phyloP scores from a whole-genome alignment of 2,113 vertebrate genomes.

The Centrocercus urophasianus region DNA sequence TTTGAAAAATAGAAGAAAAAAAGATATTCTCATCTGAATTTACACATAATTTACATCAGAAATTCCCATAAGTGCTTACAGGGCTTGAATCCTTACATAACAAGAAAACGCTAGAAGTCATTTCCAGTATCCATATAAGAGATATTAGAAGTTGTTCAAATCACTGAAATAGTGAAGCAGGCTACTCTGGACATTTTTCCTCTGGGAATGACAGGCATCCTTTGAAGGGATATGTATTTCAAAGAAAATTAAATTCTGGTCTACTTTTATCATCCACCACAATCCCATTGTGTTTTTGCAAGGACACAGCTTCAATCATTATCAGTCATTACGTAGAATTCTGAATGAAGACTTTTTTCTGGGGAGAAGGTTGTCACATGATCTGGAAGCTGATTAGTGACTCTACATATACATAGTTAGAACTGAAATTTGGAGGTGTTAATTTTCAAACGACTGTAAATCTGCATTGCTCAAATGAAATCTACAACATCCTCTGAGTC shows the following conservation, averaged over 20 bases:
- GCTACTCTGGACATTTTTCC: constrained; percentile 29
- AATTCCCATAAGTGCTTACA: not conserved
- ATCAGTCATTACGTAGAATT: not conserved
- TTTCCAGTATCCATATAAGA: constrained; percentile 4
- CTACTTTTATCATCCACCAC: constrained; percentile 18
- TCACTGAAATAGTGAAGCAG: not conserved
- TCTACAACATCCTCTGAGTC: not conserved
- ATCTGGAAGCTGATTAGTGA: not conserved
- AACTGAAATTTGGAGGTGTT: not conserved
- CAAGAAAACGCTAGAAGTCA: not conserved
- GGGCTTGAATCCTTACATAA: not conserved
- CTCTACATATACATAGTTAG: not conserved
- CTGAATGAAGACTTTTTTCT: not conserved
- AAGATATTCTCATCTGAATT: not conserved
- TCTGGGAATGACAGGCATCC: constrained; percentile 1
- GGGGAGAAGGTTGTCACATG: not conserved
- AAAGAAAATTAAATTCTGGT: constrained; percentile 52
- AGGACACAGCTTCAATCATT: not conserved
- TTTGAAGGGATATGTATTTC: constrained; percentile 49
- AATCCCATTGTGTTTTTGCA: constrained; percentile 20
- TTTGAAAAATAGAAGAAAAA: not conserved
- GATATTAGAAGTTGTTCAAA: not conserved
- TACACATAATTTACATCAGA: not conserved
- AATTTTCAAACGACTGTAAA: constrained; percentile 2
- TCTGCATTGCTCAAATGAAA: not conserved